Percentiles rank a stretch among this genome's conserved stretches.
phyloP scores from a whole-genome alignment of 2,113 vertebrate species.

The Choloepus hoffmanni region DNA sequence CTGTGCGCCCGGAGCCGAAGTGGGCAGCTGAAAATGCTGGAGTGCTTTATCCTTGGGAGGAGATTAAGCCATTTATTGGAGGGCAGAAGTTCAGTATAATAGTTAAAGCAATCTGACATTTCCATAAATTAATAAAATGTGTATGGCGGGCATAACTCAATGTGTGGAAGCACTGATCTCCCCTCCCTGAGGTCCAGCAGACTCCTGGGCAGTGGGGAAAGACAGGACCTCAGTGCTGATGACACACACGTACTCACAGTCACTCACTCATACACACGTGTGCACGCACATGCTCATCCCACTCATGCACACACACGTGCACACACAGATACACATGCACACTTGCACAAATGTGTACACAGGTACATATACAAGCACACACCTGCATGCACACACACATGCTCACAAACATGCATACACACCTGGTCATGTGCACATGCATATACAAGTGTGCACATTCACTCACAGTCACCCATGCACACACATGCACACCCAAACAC shows the following conservation, averaged over 20 bases:
- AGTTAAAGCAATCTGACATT: conserved; percentile 78
- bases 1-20: conserved; percentile 78
- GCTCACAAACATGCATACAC: neutral
- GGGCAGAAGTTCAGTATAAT: conserved; percentile 76
- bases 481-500: neutral
- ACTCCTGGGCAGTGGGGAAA: neutral
- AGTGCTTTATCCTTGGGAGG: conserved; percentile 81
- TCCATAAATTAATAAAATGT: conserved; percentile 62
- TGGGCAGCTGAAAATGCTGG: conserved; percentile 83
- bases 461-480: too few relatives aligned
- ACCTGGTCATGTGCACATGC: neutral
- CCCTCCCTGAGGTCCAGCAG: neutral
- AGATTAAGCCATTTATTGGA: conserved; percentile 83
- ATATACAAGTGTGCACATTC: neutral
- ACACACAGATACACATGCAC: neutral
- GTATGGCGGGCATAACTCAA: neutral
- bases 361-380: too few relatives aligned
- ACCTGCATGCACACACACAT: neutral
- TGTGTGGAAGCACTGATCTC: accelerated
- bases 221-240: neutral
- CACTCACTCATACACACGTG: neutral
- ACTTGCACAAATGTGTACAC: neutral
- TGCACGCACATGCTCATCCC: neutral
- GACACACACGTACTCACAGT: neutral
- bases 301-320: too few relatives aligned